Percentiles rank a stretch among this genome's conserved stretches.
Evolutionary conservation across 2,113 vertebrate genomes (phyloP).

Genomic region (Corythaixoides concolor): DNA sequence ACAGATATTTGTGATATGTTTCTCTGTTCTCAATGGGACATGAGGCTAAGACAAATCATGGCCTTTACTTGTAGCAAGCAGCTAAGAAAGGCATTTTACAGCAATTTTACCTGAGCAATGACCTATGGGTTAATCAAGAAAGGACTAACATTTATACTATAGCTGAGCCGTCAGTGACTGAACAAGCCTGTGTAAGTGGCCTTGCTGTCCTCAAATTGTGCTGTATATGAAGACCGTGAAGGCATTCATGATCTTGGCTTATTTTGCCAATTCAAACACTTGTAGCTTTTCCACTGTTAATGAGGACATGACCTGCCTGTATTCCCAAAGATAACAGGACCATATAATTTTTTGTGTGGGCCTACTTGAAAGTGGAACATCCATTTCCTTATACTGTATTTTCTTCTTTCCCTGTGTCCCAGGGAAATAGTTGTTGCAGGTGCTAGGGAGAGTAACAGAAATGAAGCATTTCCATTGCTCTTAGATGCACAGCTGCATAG

Average conservation of each 20-base stretch:
- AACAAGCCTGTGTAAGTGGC: background rate
- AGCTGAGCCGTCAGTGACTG: background rate
- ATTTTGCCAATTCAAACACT: background rate
- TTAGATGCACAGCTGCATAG: background rate
- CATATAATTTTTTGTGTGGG: background rate
- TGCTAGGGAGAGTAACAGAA: background rate
- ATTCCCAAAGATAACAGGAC: background rate
- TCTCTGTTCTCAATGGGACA: background rate
- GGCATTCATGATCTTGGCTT: background rate
- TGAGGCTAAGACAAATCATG: background rate
- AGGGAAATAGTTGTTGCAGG: background rate
- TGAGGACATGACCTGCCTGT: background rate
- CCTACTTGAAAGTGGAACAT: background rate
- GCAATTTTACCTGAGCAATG: background rate
- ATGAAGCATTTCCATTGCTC: background rate
- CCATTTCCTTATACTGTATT: background rate
- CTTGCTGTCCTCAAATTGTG: background rate
- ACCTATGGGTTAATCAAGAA: background rate
- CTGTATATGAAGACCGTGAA: background rate
- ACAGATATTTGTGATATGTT: background rate
- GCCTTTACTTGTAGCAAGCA: background rate
- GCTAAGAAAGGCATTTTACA: background rate
- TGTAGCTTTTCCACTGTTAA: background rate
- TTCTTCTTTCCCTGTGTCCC: background rate
- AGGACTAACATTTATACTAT: background rate